Evolutionary conservation across 2,113 vertebrate species (phyloP), one percentile per base, ranked within the genome.

Genomic region (Corvus cornix): DNA sequence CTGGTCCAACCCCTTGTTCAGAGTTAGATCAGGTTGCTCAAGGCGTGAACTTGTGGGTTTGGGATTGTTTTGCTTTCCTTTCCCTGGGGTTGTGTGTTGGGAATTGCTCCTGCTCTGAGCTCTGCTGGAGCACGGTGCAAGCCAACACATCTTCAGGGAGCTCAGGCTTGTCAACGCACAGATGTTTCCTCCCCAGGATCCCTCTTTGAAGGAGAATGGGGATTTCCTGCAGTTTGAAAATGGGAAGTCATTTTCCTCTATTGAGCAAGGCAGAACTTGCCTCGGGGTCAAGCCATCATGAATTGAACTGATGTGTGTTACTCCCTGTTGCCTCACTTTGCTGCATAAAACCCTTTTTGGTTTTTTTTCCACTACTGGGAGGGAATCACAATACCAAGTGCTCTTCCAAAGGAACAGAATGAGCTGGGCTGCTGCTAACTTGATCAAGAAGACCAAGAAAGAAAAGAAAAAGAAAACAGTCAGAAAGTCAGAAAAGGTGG

Each of bases 161-260:
- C 80, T 93, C 60, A 52, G 72, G 64, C 81, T 90, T 82, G 62
- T 76, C 67, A 91, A 24, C 14, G 20, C 89, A 89, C 98, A 98
- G 98, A 97, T 98, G 98, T 98, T 98, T 98, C 97, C 97, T 98
- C 87, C 91, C 52, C 33, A 59, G 64, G 48, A 77, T 84, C 93
- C 83, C 66, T 93, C 90, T 85, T 85, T 95, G 87, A 94, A 41
- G 12, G 48, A 58, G 28, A 86, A 72, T 15, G 88, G 84, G 92
- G 84, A 84, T 96, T 91, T 76, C 93, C 88, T 95, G 91, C 84
- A 69, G 51, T 92, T 93, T 88, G 68, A 94, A 93, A 96, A 97
- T 95, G 84, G 89, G 96, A 98, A 97, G 90, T 96, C 48, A 79
- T 94, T 97, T 77, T 44, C 93, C 22, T 44, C n/a, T 89, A 39